phyloP scores from a whole-genome alignment of 2,113 vertebrate genomes.

The Leucosticte australis region DNA sequence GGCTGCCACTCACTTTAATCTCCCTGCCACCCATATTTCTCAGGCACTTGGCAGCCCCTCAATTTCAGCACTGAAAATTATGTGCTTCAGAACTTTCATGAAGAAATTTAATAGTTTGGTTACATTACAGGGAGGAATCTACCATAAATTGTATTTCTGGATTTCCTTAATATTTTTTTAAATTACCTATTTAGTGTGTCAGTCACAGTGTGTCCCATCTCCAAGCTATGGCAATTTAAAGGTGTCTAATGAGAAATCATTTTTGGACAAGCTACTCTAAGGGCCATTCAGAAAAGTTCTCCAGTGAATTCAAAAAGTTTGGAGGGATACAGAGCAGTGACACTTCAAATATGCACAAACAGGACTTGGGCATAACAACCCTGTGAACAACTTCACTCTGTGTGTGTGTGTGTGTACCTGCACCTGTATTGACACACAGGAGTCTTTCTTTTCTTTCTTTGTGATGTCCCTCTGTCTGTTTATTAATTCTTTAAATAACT shows the following conservation, averaged over 20 bases:
- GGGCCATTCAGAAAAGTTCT: not conserved
- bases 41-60: not conserved
- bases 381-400: not conserved
- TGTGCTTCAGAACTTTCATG: conserved; percentile 12
- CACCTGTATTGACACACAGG: too few relatives aligned
- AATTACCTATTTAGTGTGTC: not conserved
- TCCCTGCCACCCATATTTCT: not conserved
- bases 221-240: not conserved
- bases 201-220: not conserved
- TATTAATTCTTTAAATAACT: not conserved
- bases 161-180: conserved; percentile 4
- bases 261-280: not conserved
- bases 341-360: not conserved
- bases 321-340: not conserved
- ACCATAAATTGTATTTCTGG: not conserved
- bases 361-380: not conserved
- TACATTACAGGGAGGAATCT: not conserved
- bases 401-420: not conserved
- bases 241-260: not conserved
- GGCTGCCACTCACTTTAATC: conserved; percentile 42
- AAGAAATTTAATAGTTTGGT: conserved; percentile 11
- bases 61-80: not conserved
- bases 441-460: not conserved
- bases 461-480: not conserved
- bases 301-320: not conserved